A percentile compares a stretch with the other conserved stretches of the same genome.
Evolutionary conservation across 2,797 vertebrate species (phyloP).

Genomic region (Poliocrania exsul): DNA sequence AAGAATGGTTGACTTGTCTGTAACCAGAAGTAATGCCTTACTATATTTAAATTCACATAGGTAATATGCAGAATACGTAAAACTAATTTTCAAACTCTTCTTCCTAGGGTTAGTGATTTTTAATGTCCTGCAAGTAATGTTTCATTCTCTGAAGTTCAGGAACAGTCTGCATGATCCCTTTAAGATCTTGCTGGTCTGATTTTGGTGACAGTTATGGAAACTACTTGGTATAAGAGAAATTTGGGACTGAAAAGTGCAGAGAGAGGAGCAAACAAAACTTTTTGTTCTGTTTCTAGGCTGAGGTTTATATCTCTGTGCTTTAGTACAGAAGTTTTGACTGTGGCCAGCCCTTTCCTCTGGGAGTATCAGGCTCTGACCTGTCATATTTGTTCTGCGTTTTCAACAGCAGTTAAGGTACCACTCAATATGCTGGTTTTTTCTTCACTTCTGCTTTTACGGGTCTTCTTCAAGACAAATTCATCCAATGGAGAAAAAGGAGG

Average conservation of each 20-base stretch:
- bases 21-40: neutral
- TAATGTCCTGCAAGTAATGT: neutral
- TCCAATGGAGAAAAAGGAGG: neutral
- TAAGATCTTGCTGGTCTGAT: neutral
- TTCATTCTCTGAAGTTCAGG: neutral
- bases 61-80: neutral
- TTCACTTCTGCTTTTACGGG: neutral
- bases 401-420: neutral
- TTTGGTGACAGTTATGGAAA: neutral
- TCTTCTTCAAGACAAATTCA: constrained; percentile 5
- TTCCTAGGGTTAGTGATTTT: neutral
- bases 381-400: constrained; percentile 8
- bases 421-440: neutral
- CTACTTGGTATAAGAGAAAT: neutral
- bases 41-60: neutral
- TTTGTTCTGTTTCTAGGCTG: neutral
- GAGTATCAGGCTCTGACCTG: neutral
- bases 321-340: neutral
- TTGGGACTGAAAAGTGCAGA: neutral
- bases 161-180: neutral
- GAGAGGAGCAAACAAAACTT: neutral
- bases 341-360: neutral
- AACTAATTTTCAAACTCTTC: neutral
- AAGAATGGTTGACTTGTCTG: neutral
- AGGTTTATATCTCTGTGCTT: neutral